Base-by-base conservation (phyloP, 2,797 vertebrate genomes). In the Pipistrellus kuhlii region DNA sequence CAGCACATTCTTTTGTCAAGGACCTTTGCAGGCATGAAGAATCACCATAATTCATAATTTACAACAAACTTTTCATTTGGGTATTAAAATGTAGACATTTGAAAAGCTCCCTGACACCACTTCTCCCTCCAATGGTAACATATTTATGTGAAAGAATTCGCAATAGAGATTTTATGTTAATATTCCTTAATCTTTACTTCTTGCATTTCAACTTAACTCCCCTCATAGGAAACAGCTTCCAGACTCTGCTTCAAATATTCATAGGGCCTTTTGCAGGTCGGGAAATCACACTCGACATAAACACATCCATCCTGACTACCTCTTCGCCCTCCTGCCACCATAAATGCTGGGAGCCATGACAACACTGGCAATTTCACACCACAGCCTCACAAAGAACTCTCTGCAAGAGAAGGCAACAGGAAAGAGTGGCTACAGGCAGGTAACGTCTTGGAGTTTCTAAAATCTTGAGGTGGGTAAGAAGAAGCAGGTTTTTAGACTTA, bases 121-220 rank as follows among this genome's bases (percentile, higher is more conserved):
- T 83, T 78, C 85, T 57, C 59, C 88, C 90, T 64, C 88, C 59
- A 66, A 94, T 15, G 35, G 66, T 64, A 85, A 90, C 71, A 76
- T 90, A 93, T 90, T 96, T 91, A 92, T 88, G 81, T 81, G 87
- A 83, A 94, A 81, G 71, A 85, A 95, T 69, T 88, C 5, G 15
- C 80, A 92, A 87, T 91, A 89, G 72, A 72, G 80, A 90, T 62
- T 95, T 94, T 87, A 92, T 94, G 89, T 77, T 96, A 96, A 94
- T 88, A 90, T 88, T 73, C 72, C 80, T 93, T 94, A 88, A 96
- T 96, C 75, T 96, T 95, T 53, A 84, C 59, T 95, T 87, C 94
- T 95, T 96, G 77, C 55, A 82, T 84, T 96, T 95, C 84, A 76
- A 76, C 83, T 90, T 89, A 95, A 95, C 92, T 93, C 86, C 77